Percentiles rank a stretch among this genome's conserved stretches.
Evolutionary conservation across 2,113 vertebrate species (phyloP).

Genomic region (Pardalotus punctatus): DNA sequence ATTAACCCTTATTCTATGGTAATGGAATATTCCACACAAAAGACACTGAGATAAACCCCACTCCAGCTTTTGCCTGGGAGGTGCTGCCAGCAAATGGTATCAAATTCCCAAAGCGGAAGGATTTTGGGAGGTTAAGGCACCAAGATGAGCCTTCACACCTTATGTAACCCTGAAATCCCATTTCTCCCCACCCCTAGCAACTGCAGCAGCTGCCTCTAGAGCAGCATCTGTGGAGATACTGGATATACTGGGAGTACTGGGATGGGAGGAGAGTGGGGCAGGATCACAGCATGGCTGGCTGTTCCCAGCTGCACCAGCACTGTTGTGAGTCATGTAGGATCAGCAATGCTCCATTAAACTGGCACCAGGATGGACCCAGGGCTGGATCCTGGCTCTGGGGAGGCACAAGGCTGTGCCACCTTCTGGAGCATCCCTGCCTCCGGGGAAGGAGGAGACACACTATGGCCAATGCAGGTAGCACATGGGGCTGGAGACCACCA

Average conservation of each 20-base stretch:
- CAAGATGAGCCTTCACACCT: neutral
- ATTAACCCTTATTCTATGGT: neutral
- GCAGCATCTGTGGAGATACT: neutral
- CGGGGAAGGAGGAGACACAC: neutral
- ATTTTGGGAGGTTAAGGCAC: neutral
- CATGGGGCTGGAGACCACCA: neutral
- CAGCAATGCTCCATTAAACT: neutral
- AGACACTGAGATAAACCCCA: neutral
- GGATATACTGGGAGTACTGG: neutral
- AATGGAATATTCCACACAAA: neutral
- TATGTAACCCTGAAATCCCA: neutral
- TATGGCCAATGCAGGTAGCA: neutral
- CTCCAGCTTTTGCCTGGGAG: neutral
- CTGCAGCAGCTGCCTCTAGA: neutral
- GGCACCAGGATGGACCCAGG: neutral
- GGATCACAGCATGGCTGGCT: neutral
- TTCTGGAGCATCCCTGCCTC: neutral
- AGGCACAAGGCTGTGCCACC: neutral
- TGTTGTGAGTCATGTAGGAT: neutral
- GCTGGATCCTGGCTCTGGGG: neutral
- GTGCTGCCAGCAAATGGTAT: neutral
- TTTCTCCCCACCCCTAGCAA: neutral
- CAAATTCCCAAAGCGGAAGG: neutral
- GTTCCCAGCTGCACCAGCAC: neutral
- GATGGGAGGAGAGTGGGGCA: neutral